These are phyloP conservation scores for Chrosomus eos DNA, from an alignment of 2,797 vertebrate genomes.

Conservation along the genomic window DNA sequence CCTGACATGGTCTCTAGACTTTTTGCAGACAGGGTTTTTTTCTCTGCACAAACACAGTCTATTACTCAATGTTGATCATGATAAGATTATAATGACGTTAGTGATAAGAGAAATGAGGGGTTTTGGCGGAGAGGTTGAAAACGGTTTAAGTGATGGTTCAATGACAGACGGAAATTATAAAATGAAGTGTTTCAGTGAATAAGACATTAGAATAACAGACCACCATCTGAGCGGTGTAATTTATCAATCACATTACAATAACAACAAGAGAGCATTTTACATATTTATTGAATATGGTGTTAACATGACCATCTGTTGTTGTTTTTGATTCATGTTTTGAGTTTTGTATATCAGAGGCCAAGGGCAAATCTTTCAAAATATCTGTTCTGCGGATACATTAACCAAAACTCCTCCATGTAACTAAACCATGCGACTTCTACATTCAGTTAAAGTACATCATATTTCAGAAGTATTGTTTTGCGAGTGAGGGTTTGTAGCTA, in stretches of 20 bases:
- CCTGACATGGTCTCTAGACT: not conserved
- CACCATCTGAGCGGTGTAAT: not conserved
- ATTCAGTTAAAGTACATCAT: not conserved
- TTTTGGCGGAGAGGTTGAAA: not conserved
- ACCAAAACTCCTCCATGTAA: not conserved
- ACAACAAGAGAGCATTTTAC: not conserved
- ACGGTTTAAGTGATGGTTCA: not conserved
- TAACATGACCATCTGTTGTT: not conserved
- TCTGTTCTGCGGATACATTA: not conserved
- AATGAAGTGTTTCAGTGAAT: not conserved
- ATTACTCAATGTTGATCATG: slow-evolving; percentile 21
- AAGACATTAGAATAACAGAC: not conserved
- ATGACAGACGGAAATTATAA: not conserved
- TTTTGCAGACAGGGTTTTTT: slow-evolving; percentile 7
- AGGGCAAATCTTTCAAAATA: slow-evolving; percentile 10
- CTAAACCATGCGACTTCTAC: not conserved
- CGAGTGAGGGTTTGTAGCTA: not conserved
- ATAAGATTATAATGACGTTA: slow-evolving; percentile 31
- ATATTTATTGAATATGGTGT: not conserved
- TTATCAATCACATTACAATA: not conserved
- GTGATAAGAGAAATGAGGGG: not conserved
- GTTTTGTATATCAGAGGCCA: not conserved
- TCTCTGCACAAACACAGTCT: not conserved
- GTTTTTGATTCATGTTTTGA: not conserved
- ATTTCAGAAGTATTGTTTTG: not conserved